These are phyloP conservation scores for Drosophila histrio DNA, from an alignment of 2,888 invertebrate genomes.

Conservation along the genomic window DNA sequence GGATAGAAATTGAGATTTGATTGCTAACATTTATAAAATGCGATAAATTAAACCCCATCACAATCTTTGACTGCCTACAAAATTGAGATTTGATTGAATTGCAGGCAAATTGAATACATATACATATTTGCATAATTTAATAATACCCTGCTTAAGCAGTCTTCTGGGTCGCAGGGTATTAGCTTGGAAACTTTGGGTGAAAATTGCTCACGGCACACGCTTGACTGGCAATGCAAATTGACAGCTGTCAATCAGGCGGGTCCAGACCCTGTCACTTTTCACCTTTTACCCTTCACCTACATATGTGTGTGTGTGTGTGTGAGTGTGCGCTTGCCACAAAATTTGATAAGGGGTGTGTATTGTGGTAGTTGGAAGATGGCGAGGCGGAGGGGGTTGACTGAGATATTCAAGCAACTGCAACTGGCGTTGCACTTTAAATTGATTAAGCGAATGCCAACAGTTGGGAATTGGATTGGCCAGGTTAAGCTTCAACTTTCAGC, in stretches of 20 bases:
- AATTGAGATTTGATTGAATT: constrained; percentile 10
- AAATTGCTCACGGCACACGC: constrained; percentile 35
- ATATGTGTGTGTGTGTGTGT: background rate
- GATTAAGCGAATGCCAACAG: constrained; percentile 46
- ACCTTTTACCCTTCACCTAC: background rate
- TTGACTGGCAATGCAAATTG: constrained; percentile 58
- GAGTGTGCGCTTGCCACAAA: background rate
- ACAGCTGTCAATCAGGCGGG: constrained; percentile 65
- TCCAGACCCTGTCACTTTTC: background rate
- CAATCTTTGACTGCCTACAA: constrained; percentile 1
- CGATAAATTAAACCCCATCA: background rate
- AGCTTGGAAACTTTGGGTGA: constrained; percentile 13
- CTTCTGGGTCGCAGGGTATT: constrained; percentile 4
- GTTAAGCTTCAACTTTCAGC: constrained; percentile 14
- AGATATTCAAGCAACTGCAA: constrained; percentile 1
- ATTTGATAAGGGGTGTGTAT: background rate
- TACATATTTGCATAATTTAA: constrained; percentile 26
- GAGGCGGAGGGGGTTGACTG: background rate
- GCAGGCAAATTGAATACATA: background rate
- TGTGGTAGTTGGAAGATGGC: background rate
- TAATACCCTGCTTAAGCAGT: background rate
- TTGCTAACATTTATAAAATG: background rate
- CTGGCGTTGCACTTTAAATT: constrained; percentile 62
- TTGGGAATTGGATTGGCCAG: constrained; percentile 41
- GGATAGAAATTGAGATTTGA: background rate